These are phyloP conservation scores for Drosophila nigrodunni DNA, from an alignment of 1,140 invertebrate species.

Conservation along the genomic window DNA sequence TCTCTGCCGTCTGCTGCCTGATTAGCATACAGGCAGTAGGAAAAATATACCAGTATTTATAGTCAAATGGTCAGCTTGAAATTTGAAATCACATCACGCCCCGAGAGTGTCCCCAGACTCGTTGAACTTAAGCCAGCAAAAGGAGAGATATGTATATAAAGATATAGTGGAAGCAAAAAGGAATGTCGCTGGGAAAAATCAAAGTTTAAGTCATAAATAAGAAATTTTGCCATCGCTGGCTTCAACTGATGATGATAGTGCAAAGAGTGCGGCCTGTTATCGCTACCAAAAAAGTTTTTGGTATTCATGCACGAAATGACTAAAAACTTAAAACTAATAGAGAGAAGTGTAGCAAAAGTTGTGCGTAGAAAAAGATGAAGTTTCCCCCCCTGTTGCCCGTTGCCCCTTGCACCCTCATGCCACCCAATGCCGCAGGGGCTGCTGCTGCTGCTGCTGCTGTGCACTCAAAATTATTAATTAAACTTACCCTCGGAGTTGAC, in stretches of 20 bases:
- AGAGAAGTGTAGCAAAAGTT: conserved; percentile 66
- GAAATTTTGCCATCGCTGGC: conserved; percentile 45
- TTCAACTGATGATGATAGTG: conserved; percentile 49
- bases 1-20: neutral
- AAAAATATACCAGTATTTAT: conserved; percentile 22
- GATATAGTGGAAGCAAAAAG: neutral
- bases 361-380: conserved; percentile 23
- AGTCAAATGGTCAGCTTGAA: conserved; percentile 26
- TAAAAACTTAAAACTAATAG: conserved; percentile 77
- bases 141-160: neutral
- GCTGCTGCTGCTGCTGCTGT: conserved; percentile 24
- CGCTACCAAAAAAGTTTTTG: conserved; percentile 68
- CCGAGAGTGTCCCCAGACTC: conserved; percentile 7
- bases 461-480: conserved; percentile 80
- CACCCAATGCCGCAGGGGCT: conserved; percentile 1
- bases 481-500: conserved; percentile 83
- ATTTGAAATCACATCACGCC: conserved; percentile 42
- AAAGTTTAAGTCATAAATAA: conserved; percentile 67
- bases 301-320: conserved; percentile 74
- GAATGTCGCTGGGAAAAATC: conserved; percentile 44
- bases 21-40: conserved; percentile 13
- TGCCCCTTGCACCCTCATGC: neutral
- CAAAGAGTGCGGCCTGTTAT: conserved; percentile 61
- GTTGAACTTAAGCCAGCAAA: conserved; percentile 27
- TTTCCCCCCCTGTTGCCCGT: neutral